A percentile compares a stretch with the other conserved stretches of the same genome.
Evolutionary conservation across 2,888 invertebrate genomes (phyloP).

Genomic region (Zonitis immaculata): DNA sequence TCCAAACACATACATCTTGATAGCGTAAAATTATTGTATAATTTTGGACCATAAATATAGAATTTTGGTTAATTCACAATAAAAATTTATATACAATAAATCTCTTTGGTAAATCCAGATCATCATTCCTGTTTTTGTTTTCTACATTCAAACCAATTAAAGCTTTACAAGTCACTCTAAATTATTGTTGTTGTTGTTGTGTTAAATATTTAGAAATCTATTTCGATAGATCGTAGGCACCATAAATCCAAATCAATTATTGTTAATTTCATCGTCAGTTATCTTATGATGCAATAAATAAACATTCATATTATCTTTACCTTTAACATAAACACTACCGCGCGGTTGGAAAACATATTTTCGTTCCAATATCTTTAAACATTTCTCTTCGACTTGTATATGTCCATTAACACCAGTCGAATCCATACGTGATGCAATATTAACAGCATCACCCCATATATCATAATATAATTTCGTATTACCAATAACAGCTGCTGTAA

Average conservation of each 20-base stretch:
- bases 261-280: conserved; percentile 25
- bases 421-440: conserved; percentile 96
- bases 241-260: conserved; percentile 16
- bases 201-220: too few relatives aligned
- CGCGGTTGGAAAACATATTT: conserved; percentile 86
- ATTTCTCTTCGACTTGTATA: conserved; percentile 78
- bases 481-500: conserved; percentile 95
- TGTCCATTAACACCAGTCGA: conserved; percentile 85
- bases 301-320: conserved; percentile 93
- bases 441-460: conserved; percentile 98
- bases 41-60: conserved; percentile 2
- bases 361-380: conserved; percentile 63
- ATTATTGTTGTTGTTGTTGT: background rate
- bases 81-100: background rate
- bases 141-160: background rate
- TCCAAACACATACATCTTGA: background rate
- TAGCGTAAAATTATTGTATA: background rate
- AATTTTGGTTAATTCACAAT: too few relatives aligned
- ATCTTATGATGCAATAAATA: conserved; percentile 64
- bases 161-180: background rate
- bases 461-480: conserved; percentile 95
- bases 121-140: background rate
- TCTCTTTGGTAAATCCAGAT: background rate
- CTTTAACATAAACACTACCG: conserved; percentile 93
- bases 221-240: background rate